Evolutionary conservation across 1,140 invertebrate genomes (phyloP), one percentile per base, ranked within the genome.

Genomic region (Elymnias hypermnestra): DNA sequence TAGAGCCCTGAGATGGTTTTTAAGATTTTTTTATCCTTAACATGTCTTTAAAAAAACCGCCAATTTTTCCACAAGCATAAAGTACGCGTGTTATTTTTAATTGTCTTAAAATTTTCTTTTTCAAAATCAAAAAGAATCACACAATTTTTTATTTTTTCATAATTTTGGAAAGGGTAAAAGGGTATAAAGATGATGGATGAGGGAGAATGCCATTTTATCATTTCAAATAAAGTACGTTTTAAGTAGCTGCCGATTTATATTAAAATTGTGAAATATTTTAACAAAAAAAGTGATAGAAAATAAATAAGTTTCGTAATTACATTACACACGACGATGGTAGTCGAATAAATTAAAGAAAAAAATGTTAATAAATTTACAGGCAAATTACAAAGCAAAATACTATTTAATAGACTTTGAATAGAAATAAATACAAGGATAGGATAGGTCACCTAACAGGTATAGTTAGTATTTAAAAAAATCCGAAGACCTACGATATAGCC

Each of bases 211-310:
- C 82, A 83, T 82, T 83, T 74, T 43, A 73, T 84, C 81, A 85
- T 82, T 85, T 72, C 76, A 81, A 77, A 75, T 70, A 81, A 77
- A 71, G 60, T 73, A 71, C 50, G 54, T 40, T 69, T 57, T 84
- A 84, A 84, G 81, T 81, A 74, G 77, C 75, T 74, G 81, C 81
- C 78, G 72, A 74, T 72, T 68, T 63, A 60, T 62, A 72, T 74
- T 71, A 79, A 73, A 75, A 72, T 63, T 72, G 66, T 71, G 63
- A 74, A n/a, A 53, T 66, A 70, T 51, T 70, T 72, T 74, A 79
- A 77, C 75, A 83, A 74, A 74, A 69, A 72, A 69, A 62, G 49
- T 42, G 46, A 50, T 50, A 72, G 55, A 70, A 63, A 66, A 75
- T 78, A 79, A 83, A 79, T 79, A n/a, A 77, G 52, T 42, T 66